Evolutionary conservation across 2,113 vertebrate species (phyloP).

Genomic region (Oreocharis arfaki): DNA sequence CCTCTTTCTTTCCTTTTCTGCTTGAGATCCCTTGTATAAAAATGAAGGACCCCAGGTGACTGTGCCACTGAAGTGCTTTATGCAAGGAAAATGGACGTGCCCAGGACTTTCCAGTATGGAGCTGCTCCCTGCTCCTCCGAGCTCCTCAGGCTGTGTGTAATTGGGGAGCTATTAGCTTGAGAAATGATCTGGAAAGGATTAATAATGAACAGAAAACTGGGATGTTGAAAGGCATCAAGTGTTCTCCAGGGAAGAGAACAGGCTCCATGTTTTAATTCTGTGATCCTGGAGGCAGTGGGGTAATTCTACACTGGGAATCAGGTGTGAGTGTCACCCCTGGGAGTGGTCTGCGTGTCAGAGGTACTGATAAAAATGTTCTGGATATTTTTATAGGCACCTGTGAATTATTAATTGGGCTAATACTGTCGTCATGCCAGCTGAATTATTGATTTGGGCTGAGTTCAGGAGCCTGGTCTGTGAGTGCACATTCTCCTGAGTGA

Average conservation of each 20-base stretch:
- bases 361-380: neutral
- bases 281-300: neutral
- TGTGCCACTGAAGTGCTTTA: neutral
- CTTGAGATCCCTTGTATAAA: neutral
- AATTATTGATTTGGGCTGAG: neutral
- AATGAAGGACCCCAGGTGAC: neutral
- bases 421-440: neutral
- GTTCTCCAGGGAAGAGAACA: neutral
- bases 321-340: neutral
- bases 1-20: neutral
- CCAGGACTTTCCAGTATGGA: neutral
- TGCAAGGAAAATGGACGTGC: neutral
- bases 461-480: neutral
- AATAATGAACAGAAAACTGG: neutral
- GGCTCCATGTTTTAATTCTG: neutral
- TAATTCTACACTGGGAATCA: neutral
- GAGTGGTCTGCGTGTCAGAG: neutral
- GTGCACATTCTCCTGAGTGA: neutral
- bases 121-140: neutral
- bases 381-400: neutral
- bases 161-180: neutral
- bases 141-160: neutral
- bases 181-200: constrained; percentile 7
- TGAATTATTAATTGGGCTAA: neutral
- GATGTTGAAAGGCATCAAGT: neutral